phyloP scores from a whole-genome alignment of 2,888 invertebrate genomes.

The Choristoneura rosaceana region DNA sequence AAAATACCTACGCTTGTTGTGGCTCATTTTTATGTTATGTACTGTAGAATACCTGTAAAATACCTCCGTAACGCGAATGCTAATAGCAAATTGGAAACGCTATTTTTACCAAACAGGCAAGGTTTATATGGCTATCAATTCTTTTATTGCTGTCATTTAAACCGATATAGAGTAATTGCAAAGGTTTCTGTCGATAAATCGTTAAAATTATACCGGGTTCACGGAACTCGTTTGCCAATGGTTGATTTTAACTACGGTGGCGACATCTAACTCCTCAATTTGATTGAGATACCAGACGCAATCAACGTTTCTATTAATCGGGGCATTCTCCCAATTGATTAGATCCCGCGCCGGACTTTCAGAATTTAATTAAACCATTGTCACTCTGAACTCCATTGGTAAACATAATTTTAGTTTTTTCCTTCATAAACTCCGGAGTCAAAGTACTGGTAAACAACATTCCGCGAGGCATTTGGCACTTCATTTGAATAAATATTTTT shows the following conservation, averaged over 20 bases:
- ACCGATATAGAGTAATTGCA: conserved; percentile 2
- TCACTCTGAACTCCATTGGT: conserved; percentile 26
- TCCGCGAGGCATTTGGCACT: conserved; percentile 70
- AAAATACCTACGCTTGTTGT: no score
- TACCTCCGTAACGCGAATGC: not conserved
- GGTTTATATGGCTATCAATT: conserved; percentile 7
- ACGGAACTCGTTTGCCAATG: not conserved
- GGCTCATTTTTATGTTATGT: no score
- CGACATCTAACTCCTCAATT: conserved; percentile 35
- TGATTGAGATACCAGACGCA: conserved; percentile 44
- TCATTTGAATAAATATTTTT: conserved; percentile 63
- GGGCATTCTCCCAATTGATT: conserved; percentile 37
- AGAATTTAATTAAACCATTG: conserved; percentile 45
- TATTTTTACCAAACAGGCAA: not conserved
- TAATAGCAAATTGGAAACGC: not conserved
- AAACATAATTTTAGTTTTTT: conserved; percentile 33
- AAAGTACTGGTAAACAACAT: conserved; percentile 62
- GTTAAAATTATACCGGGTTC: conserved; percentile 1
- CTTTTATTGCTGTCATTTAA: conserved; percentile 4
- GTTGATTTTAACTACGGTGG: conserved; percentile 8
- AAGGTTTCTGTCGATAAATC: not conserved
- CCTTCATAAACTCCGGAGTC: conserved; percentile 38
- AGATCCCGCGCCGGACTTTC: conserved; percentile 40
- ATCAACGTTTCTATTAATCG: conserved; percentile 43
- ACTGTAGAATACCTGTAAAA: conserved; percentile 1